Percentiles rank a stretch among this genome's conserved stretches.
phyloP scores from a whole-genome alignment of 2,113 vertebrate species.

The Microcebus tavaratra region DNA sequence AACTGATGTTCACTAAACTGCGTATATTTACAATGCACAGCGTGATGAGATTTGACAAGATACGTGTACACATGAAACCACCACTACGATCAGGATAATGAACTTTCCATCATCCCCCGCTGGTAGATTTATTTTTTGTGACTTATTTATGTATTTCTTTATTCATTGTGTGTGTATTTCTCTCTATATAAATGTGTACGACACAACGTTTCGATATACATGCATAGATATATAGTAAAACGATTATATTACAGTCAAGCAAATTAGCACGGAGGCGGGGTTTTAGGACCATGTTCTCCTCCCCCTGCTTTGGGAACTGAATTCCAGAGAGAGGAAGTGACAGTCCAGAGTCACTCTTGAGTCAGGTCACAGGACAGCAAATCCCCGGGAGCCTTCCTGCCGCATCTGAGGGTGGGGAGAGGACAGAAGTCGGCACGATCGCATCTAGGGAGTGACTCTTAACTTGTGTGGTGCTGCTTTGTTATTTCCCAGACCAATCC shows the following conservation, averaged over 20 bases:
- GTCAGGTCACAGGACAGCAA: background rate
- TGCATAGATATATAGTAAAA: background rate
- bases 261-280: background rate
- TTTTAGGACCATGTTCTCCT: background rate
- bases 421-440: fast-evolving
- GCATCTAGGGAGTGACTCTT: background rate
- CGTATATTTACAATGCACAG: background rate
- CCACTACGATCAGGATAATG: background rate
- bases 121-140: too few species aligned
- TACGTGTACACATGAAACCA: background rate
- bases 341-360: background rate
- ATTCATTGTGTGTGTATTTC: background rate
- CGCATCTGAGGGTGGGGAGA: background rate
- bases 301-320: background rate
- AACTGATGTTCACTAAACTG: background rate
- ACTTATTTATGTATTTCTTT: too few species aligned
- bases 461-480: background rate
- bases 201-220: too few species aligned
- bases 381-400: fast-evolving
- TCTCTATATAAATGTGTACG: background rate
- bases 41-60: background rate
- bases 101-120: background rate
- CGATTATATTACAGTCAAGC: background rate
- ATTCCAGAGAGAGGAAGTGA: background rate
- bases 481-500: background rate